A percentile compares a stretch with the other conserved stretches of the same genome.
Conservation (phyloP, 2,888 invertebrate genomes). For the Drosophila birchii region DNA sequence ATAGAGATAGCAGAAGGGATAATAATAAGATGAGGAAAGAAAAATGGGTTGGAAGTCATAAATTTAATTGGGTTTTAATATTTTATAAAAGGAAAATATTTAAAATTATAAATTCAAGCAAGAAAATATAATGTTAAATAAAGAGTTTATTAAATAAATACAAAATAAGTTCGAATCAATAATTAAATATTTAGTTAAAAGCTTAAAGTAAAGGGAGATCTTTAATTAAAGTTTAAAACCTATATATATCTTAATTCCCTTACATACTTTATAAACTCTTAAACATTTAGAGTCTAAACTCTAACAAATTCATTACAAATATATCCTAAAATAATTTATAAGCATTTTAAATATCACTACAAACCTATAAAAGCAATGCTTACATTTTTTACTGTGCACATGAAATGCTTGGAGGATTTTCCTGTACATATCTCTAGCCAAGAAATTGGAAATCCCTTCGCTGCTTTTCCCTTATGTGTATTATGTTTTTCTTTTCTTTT, state of each 20-base stretch:
- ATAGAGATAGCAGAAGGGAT: not conserved
- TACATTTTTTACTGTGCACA: not conserved
- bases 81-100: not conserved
- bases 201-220: too few species aligned
- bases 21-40: not conserved
- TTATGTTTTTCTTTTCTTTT: not conserved
- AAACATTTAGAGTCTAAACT: not conserved
- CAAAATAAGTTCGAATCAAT: too few species aligned
- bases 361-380: not conserved
- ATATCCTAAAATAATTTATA: too few species aligned
- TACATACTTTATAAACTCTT: not conserved
- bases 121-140: not conserved
- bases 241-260: not conserved
- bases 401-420: not conserved
- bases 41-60: not conserved
- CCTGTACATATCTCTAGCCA: not conserved
- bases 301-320: not conserved
- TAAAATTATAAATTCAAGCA: not conserved
- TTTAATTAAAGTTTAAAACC: not conserved
- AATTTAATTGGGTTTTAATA: not conserved
- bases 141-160: too few species aligned
- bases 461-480: not conserved
- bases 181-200: too few species aligned
- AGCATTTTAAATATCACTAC: not conserved
- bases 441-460: slow-evolving; percentile 39